phyloP scores from a whole-genome alignment of 2,797 vertebrate species.

The Erithacus rubecula region DNA sequence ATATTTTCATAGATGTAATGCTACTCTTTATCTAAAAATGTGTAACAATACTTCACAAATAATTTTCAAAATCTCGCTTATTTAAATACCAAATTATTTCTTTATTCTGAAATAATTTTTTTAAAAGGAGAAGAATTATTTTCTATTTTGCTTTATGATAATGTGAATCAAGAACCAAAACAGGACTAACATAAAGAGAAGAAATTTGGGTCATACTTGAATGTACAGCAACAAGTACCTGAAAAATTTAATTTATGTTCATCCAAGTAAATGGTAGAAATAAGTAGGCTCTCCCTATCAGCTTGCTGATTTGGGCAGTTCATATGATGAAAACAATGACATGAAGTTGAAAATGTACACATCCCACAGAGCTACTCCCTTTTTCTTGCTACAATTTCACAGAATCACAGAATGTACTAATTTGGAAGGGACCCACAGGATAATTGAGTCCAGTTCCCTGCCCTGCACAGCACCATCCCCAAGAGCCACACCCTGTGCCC shows the following conservation, averaged over 20 bases:
- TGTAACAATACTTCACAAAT: background rate
- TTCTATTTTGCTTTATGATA: background rate
- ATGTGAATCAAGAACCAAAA: background rate
- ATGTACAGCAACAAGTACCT: background rate
- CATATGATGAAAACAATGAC: background rate
- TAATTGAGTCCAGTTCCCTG: background rate
- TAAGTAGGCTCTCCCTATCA: background rate
- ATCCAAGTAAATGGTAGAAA: background rate
- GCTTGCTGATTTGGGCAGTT: background rate
- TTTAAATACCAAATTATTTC: background rate
- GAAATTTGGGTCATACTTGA: background rate
- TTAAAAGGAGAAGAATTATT: background rate
- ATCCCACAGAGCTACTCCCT: background rate
- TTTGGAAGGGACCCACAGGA: background rate
- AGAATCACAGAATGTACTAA: background rate
- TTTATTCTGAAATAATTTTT: background rate
- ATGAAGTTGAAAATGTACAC: background rate
- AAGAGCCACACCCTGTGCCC: rapidly evolving
- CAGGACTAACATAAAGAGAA: background rate
- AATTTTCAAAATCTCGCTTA: background rate
- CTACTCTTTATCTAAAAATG: background rate
- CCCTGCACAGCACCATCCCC: background rate
- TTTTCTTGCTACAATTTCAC: background rate
- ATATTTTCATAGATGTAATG: background rate
- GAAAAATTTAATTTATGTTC: background rate